Evolutionary conservation across 2,888 invertebrate genomes (phyloP).

Genomic region (Sphinx pinastri): DNA sequence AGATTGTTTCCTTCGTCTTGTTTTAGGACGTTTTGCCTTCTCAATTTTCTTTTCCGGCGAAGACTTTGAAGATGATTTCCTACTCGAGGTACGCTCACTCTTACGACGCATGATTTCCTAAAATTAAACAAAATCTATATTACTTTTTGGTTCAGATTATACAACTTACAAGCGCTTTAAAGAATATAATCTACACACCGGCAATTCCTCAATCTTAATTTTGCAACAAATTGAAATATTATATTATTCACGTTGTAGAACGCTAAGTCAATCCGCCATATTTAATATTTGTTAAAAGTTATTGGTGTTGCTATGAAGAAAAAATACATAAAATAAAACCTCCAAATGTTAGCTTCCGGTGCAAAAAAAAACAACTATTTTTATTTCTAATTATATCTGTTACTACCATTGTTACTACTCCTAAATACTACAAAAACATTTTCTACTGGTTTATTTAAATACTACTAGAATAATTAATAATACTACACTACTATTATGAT

Average conservation of each 20-base stretch:
- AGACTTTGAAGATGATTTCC: slow-evolving; percentile 82
- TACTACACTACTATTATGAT: too few species aligned
- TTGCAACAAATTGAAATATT: background rate
- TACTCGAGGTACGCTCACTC: slow-evolving; percentile 87
- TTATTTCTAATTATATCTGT: too few species aligned
- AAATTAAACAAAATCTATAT: slow-evolving; percentile 33
- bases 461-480: too few species aligned
- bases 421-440: too few species aligned
- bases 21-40: slow-evolving; percentile 80
- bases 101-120: slow-evolving; percentile 87
- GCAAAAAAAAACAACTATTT: too few species aligned
- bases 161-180: background rate
- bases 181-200: background rate
- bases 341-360: background rate
- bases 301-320: background rate
- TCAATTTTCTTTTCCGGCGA: slow-evolving; percentile 86
- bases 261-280: slow-evolving; percentile 9
- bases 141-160: background rate
- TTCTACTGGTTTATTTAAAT: too few species aligned
- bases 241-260: slow-evolving; percentile 3
- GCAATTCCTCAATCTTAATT: background rate
- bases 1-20: slow-evolving; percentile 82
- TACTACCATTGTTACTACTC: too few species aligned
- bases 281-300: background rate
- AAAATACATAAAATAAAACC: background rate